Evolutionary conservation across 92 coral and sea anemone genomes (phyloP).

Genomic region (Montipora capitata): DNA sequence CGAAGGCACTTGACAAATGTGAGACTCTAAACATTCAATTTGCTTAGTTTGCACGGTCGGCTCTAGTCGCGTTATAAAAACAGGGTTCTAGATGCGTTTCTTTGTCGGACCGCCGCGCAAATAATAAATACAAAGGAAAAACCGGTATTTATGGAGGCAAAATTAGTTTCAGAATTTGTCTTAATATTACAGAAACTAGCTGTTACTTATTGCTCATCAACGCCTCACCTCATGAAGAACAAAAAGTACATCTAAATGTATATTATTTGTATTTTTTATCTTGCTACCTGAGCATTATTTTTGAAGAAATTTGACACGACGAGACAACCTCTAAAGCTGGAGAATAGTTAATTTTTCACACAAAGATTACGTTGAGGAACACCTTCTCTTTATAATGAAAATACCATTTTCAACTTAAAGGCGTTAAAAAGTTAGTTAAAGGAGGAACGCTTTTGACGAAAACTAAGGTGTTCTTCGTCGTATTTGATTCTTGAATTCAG

Average conservation of each 20-base stretch:
- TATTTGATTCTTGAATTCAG: neutral
- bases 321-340: slow-evolving; percentile 12
- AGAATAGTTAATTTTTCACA: slow-evolving; percentile 33
- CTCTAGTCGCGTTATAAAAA: no score
- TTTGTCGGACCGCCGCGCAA: neutral
- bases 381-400: neutral
- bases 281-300: neutral
- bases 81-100: no score
- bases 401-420: neutral
- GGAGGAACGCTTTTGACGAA: neutral
- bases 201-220: no score
- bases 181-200: no score
- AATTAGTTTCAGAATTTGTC: no score
- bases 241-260: no score
- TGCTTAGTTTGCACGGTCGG: no score
- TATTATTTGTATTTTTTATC: neutral
- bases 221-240: no score
- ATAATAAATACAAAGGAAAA: neutral
- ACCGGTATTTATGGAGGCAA: neutral
- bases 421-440: slow-evolving; percentile 1
- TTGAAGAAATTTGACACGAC: neutral
- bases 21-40: no score
- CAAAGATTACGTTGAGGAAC: slow-evolving; percentile 7
- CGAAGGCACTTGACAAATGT: no score
- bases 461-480: neutral